These are phyloP conservation scores for Minunthozetes semirufus DNA, from an alignment of 2,888 invertebrate species.

Conservation along the genomic window DNA sequence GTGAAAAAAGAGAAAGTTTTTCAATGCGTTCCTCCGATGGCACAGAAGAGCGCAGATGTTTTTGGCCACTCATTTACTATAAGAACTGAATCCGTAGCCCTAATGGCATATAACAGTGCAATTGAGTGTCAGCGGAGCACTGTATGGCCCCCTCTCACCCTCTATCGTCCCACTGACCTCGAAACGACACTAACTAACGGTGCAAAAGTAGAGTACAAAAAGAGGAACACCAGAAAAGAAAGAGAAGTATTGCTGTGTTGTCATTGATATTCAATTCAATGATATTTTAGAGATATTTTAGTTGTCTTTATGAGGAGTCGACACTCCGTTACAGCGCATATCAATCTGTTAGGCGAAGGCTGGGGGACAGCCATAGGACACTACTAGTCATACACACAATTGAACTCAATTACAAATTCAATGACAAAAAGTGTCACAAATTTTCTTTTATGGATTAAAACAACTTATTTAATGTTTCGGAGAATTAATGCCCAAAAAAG, in stretches of 20 bases:
- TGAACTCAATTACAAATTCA: too few species aligned
- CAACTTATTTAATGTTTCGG: too few species aligned
- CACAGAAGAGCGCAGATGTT: constrained; percentile 5
- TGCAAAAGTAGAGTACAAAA: background rate
- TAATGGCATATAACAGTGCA: constrained; percentile 11
- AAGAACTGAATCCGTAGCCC: background rate
- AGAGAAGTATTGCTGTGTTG: background rate
- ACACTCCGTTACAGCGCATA: too few species aligned
- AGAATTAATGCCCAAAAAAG: too few species aligned
- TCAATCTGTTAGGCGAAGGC: too few species aligned
- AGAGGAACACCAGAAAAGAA: background rate
- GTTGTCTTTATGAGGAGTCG: too few species aligned
- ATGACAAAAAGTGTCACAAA: too few species aligned
- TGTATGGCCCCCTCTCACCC: constrained; percentile 22
- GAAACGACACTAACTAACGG: constrained; percentile 23
- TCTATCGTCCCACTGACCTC: constrained; percentile 30
- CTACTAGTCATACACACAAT: too few species aligned
- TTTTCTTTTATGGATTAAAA: too few species aligned
- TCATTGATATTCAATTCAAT: constrained; percentile 1
- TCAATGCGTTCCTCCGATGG: background rate
- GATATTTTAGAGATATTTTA: too few species aligned
- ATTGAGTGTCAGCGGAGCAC: background rate
- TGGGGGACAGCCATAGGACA: too few species aligned
- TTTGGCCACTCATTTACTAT: background rate
- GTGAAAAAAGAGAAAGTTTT: constrained; percentile 27